Base-by-base conservation (phyloP, 2,113 vertebrate species). In the Leptobrachium leishanense region DNA sequence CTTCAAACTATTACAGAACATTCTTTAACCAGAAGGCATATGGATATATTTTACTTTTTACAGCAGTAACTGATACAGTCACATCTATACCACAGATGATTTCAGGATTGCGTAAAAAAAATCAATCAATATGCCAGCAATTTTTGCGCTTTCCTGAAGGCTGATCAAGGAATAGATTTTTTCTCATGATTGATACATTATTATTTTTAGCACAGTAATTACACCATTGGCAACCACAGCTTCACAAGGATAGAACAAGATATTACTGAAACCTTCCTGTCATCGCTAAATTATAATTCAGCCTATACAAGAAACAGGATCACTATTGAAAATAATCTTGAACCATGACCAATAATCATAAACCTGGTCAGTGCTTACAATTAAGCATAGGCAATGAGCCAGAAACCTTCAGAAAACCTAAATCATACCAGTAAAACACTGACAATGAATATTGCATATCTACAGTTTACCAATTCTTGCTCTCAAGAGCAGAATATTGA, bases 171-270 rank as follows among this genome's bases (percentile, higher is more conserved):
- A 41, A 74, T 74, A 15, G 71, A 74, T 80, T 74, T 79, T 73
- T 74, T 68, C 71, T 41, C 63, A 67, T 70, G 55, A 74, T 74
- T 80, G 78, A 80, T 74, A 57, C 50, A 80, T 74, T 74, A 55
- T 76, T 76, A 80, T 80, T 62, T 79, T 74, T 74, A 80, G 65
- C 63, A 74, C 42, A 62, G 31, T 68, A 74, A 74, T 80, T 68
- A 74, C 54, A 41, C 6, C 43, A 62, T 68, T 13, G 65, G 54
- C 31, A 50, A 68, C 55, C 43, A 15, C 59, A 68, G 53, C 64
- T 66, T 73, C 20, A 68, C 67, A 43, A 54, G 10, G 43, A 74
- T 59, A 41, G 65, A 74, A 54, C 65, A 66, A 75, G 39, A 76
- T 57, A 76, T 67, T 76, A 68, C 64, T 59, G 77, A 79, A 68